These are phyloP conservation scores for Eupithecia insigniata DNA, from an alignment of 2,888 invertebrate genomes.

Conservation along the genomic window DNA sequence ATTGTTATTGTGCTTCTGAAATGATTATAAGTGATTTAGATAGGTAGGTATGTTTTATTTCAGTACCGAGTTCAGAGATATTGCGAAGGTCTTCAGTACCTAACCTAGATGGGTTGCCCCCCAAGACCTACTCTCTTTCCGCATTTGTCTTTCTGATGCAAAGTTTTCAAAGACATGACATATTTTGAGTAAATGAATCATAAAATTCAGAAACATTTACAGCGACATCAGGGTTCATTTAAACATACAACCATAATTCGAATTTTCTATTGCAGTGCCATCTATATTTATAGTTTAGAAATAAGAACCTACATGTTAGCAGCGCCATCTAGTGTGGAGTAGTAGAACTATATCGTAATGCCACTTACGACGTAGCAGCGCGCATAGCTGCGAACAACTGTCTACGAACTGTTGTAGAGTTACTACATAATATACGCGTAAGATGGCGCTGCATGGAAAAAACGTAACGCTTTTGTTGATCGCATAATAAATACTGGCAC, in stretches of 20 bases:
- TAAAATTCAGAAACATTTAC: no score
- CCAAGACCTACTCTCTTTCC: neutral
- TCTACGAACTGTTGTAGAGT: neutral
- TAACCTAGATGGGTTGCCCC: no score
- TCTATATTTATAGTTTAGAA: neutral
- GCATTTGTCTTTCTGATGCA: neutral
- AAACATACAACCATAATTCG: no score
- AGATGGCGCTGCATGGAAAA: conserved; percentile 24
- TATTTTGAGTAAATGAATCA: no score
- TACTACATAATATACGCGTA: neutral
- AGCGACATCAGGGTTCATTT: no score
- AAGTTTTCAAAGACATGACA: neutral
- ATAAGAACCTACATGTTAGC: neutral
- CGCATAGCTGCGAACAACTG: neutral
- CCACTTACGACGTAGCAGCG: neutral
- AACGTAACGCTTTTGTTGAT: neutral
- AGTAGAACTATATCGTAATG: conserved; percentile 20
- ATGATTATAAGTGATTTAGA: no score
- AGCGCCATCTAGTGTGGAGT: conserved; percentile 33
- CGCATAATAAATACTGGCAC: no score
- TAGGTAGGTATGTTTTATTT: no score
- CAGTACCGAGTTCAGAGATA: no score
- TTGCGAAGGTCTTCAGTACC: no score
- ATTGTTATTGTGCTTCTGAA: no score
- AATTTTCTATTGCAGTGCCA: neutral